These are phyloP conservation scores for Alentia gelatinosa DNA, from an alignment of 2,888 invertebrate genomes.

Conservation along the genomic window DNA sequence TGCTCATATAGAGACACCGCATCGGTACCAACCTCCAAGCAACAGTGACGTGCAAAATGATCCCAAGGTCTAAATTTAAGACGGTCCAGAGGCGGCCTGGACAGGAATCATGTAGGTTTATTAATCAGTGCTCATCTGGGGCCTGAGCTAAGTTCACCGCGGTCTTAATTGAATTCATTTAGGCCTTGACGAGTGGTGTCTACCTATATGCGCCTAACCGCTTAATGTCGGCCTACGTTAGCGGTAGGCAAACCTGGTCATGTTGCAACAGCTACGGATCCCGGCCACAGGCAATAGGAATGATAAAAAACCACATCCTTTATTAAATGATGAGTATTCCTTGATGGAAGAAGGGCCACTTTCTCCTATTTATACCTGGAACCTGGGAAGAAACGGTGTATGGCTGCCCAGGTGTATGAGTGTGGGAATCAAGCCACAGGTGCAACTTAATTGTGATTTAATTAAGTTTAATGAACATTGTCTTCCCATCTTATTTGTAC, in stretches of 20 bases:
- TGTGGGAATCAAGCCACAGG: neutral
- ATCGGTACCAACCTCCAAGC: no score
- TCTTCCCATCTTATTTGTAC: no score
- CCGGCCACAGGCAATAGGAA: neutral
- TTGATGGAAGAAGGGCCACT: neutral
- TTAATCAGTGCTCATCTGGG: neutral
- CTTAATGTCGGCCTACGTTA: neutral
- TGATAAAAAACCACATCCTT: neutral
- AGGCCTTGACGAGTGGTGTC: neutral
- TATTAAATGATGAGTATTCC: neutral
- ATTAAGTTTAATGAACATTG: neutral
- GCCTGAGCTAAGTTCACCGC: neutral
- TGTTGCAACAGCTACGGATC: neutral
- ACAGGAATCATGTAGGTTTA: no score
- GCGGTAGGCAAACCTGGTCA: neutral
- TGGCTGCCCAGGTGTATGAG: neutral
- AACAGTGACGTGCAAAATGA: no score
- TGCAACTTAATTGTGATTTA: neutral
- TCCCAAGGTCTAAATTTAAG: no score
- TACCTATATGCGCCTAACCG: neutral
- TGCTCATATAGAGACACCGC: no score
- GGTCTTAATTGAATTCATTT: conserved; percentile 19
- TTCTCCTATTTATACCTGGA: neutral
- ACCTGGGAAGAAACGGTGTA: neutral
- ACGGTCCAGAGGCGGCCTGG: no score